These are phyloP conservation scores for Dryomyza anilis DNA, from an alignment of 2,888 invertebrate species.

Conservation along the genomic window DNA sequence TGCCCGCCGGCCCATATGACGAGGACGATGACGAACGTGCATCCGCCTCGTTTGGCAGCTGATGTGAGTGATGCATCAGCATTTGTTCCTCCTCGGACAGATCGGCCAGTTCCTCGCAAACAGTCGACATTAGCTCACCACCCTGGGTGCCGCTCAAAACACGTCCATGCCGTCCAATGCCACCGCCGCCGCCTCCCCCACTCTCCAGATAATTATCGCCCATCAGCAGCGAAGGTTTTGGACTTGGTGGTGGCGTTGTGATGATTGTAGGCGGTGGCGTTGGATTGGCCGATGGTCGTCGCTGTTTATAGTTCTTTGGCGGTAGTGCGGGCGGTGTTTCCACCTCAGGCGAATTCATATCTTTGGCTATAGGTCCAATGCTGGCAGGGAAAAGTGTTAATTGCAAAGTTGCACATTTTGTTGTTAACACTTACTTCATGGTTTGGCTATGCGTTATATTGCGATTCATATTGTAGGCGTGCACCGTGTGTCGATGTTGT, in stretches of 20 bases:
- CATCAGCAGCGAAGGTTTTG: slow-evolving; percentile 48
- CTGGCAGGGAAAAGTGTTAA: slow-evolving; percentile 34
- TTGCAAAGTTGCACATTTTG: no score
- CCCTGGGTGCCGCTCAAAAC: slow-evolving; percentile 45
- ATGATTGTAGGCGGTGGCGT: slow-evolving; percentile 55
- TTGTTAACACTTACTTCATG: slow-evolving; percentile 56
- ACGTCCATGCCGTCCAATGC: slow-evolving; percentile 46
- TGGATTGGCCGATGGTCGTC: slow-evolving; percentile 41
- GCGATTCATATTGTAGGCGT: slow-evolving; percentile 68
- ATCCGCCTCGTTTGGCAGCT: slow-evolving; percentile 42
- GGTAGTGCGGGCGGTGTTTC: slow-evolving; percentile 68
- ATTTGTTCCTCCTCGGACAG: slow-evolving; percentile 41
- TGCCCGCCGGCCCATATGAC: background rate
- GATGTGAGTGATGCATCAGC: slow-evolving; percentile 44
- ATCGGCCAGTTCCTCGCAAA: slow-evolving; percentile 55
- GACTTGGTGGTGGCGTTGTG: slow-evolving; percentile 62
- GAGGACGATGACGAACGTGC: slow-evolving; percentile 22
- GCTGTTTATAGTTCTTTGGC: slow-evolving; percentile 64
- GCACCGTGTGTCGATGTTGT: slow-evolving; percentile 85
- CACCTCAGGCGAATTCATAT: slow-evolving; percentile 43
- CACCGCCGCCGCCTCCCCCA: no score
- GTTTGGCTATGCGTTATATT: slow-evolving; percentile 61
- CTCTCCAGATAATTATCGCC: slow-evolving; percentile 33
- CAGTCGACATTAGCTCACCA: slow-evolving; percentile 61
- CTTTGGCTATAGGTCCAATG: slow-evolving; percentile 50